phyloP scores from a whole-genome alignment of 2,113 vertebrate species.

The Oxyruncus cristatus region DNA sequence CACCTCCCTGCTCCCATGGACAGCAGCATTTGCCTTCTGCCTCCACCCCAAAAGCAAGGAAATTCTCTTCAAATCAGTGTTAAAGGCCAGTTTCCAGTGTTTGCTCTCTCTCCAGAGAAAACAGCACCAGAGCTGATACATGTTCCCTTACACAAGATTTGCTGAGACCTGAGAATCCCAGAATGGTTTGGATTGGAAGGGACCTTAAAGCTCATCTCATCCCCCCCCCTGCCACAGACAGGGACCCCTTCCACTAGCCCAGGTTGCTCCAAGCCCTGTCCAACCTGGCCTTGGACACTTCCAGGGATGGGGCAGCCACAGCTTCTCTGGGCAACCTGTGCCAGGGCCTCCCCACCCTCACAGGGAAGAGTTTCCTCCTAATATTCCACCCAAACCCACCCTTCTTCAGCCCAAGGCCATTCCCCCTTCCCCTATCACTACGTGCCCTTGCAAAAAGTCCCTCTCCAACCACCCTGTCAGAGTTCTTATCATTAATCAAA shows the following conservation, averaged over 20 bases:
- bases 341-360: not conserved
- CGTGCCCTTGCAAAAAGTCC: not conserved
- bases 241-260: not conserved
- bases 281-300: not conserved
- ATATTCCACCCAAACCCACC: not conserved
- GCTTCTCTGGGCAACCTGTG: not conserved
- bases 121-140: not conserved
- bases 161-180: not conserved
- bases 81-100: not conserved
- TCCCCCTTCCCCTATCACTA: not conserved
- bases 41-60: not conserved
- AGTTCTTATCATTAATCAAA: slow-evolving; percentile 42
- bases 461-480: not conserved
- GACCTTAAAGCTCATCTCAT: not conserved
- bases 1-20: not conserved
- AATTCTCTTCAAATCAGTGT: not conserved
- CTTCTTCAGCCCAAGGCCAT: not conserved
- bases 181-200: not conserved
- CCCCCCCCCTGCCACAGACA: not conserved
- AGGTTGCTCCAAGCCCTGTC: not conserved
- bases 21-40: not conserved
- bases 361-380: not conserved
- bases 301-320: not conserved
- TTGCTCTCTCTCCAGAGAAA: not conserved
- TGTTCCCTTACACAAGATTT: not conserved